Conservation (phyloP, 1,140 invertebrate genomes). For the Pygmarrhopalites habei region DNA sequence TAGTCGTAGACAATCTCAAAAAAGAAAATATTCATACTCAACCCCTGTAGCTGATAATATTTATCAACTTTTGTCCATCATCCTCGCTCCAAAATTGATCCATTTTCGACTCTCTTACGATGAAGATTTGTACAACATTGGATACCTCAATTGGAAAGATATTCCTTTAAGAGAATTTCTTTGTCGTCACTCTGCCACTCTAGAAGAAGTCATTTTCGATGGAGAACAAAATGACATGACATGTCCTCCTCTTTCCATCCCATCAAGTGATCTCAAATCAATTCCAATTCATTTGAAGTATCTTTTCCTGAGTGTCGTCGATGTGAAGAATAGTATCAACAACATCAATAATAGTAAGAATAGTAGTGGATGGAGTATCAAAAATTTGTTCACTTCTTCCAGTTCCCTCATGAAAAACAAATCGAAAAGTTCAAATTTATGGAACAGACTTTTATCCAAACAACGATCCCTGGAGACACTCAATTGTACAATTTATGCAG, state of each 20-base stretch:
- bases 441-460: neutral
- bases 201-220: neutral
- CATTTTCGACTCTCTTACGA: neutral
- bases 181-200: neutral
- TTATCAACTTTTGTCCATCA: neutral
- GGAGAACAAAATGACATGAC: conserved; percentile 1
- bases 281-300: neutral
- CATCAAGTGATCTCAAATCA: neutral
- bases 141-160: neutral
- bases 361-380: too few species aligned
- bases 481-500: neutral
- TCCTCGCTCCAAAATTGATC: neutral
- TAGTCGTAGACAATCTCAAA: too few species aligned
- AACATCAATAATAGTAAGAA: too few species aligned
- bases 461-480: neutral
- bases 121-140: neutral
- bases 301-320: neutral
- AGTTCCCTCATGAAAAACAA: too few species aligned
- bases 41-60: conserved; percentile 6
- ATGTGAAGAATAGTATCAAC: too few species aligned
- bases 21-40: neutral
- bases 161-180: neutral
- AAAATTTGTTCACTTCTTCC: too few species aligned
- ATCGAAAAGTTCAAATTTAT: too few species aligned
- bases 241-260: neutral